A percentile compares a stretch with the other conserved stretches of the same genome.
Evolutionary conservation across 2,113 vertebrate genomes (phyloP).

Genomic region (Channa maculata): DNA sequence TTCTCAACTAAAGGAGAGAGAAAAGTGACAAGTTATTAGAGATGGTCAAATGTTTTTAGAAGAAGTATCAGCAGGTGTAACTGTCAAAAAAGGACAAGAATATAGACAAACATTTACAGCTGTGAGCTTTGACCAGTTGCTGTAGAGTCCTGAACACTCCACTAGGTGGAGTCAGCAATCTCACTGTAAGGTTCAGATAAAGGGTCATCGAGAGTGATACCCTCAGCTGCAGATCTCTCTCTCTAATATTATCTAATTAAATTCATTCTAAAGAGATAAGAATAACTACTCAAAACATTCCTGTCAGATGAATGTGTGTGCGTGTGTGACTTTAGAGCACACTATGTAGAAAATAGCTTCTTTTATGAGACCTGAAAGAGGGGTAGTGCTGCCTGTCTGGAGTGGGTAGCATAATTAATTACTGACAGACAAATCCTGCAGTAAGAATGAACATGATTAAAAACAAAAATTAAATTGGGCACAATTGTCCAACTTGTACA

Average conservation of each 20-base stretch:
- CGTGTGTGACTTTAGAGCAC: conserved; percentile 7
- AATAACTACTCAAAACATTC: conserved; percentile 33
- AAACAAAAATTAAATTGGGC: background rate
- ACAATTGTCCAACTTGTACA: too few species aligned
- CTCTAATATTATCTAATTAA: conserved; percentile 38
- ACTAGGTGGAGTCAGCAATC: conserved; percentile 59
- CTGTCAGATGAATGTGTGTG: conserved; percentile 11
- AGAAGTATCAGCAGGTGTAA: background rate
- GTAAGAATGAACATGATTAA: conserved; percentile 12
- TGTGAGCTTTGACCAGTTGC: background rate
- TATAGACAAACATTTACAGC: background rate
- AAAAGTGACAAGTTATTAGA: conserved; percentile 3
- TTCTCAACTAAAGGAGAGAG: conserved; percentile 90
- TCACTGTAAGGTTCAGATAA: background rate
- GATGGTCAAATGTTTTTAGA: background rate
- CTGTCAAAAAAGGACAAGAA: background rate
- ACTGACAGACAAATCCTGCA: conserved; percentile 21
- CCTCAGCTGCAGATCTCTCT: background rate
- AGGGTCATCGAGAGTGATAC: background rate
- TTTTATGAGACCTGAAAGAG: conserved; percentile 50
- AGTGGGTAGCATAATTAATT: conserved; percentile 56
- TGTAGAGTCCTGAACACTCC: conserved; percentile 15
- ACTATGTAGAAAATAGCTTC: conserved; percentile 60
- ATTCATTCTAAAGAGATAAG: conserved; percentile 46
- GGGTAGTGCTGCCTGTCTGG: conserved; percentile 34